Conservation (phyloP, 2,888 invertebrate species). For the Himalopsyche kuldschensis region DNA sequence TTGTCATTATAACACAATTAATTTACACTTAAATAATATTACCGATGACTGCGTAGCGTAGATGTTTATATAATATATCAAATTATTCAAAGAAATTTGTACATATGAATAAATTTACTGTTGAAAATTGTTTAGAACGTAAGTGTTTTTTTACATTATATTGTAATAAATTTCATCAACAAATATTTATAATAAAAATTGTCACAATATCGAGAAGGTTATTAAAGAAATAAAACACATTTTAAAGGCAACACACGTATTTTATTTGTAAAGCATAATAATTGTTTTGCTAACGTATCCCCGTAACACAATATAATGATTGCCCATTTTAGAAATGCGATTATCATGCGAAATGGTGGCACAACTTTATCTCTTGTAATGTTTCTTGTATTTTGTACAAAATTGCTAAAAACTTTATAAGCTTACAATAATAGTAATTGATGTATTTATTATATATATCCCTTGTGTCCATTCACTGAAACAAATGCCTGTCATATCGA, state of each 20-base stretch:
- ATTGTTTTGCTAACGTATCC: slow-evolving; percentile 27
- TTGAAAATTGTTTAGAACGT: background rate
- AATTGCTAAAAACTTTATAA: slow-evolving; percentile 36
- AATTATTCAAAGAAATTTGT: background rate
- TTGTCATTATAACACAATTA: too few species aligned
- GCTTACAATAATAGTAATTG: slow-evolving; percentile 20
- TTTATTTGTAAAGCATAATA: slow-evolving; percentile 39
- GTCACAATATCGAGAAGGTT: background rate
- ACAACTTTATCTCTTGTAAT: slow-evolving; percentile 34
- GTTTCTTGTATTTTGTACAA: slow-evolving; percentile 35
- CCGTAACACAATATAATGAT: slow-evolving; percentile 31
- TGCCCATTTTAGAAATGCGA: slow-evolving; percentile 31
- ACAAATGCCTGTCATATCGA: background rate
- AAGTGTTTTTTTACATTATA: background rate
- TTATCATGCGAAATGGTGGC: slow-evolving; percentile 32
- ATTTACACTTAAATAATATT: background rate
- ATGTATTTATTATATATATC: slow-evolving; percentile 7
- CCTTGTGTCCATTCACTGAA: slow-evolving; percentile 19
- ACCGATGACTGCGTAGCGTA: background rate
- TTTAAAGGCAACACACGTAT: slow-evolving; percentile 42
- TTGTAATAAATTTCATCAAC: background rate
- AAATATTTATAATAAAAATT: background rate
- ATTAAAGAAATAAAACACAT: slow-evolving; percentile 34
- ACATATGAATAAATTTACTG: background rate
- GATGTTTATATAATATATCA: background rate